A percentile compares a stretch with the other conserved stretches of the same genome.
phyloP scores from a whole-genome alignment of 2,888 invertebrate species.

The Plebejus melissa region DNA sequence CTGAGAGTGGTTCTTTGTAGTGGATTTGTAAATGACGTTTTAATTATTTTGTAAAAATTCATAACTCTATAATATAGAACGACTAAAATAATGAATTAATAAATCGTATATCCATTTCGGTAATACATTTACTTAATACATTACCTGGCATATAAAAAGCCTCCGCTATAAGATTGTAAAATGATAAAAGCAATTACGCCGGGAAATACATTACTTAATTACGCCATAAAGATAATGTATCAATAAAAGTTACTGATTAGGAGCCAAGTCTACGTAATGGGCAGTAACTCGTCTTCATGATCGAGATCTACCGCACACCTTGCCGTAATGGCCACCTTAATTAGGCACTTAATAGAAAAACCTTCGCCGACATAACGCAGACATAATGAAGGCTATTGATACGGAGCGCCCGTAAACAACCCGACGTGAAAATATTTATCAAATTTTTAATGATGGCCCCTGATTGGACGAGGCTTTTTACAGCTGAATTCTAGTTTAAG shows the following conservation, averaged over 20 bases:
- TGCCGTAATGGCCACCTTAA: conserved; percentile 47
- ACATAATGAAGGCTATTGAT: conserved; percentile 26
- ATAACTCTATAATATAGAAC: background rate
- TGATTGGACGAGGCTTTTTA: conserved; percentile 18
- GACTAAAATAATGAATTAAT: background rate
- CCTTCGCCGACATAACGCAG: conserved; percentile 32
- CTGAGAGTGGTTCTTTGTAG: background rate
- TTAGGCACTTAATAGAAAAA: conserved; percentile 56
- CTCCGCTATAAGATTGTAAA: background rate
- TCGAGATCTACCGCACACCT: conserved; percentile 35
- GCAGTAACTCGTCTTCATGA: conserved; percentile 39
- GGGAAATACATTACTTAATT: conserved; percentile 20
- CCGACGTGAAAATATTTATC: conserved; percentile 8
- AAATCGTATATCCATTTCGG: background rate
- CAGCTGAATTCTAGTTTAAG: conserved; percentile 3
- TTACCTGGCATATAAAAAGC: background rate
- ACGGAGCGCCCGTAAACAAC: conserved; percentile 5
- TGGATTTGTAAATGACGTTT: background rate
- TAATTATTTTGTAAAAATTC: background rate
- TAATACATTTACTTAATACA: background rate
- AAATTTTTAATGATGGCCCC: conserved; percentile 20
- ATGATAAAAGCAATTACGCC: conserved; percentile 8
- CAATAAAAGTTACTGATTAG: conserved; percentile 32
- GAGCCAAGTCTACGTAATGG: conserved; percentile 38
- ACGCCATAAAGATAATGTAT: conserved; percentile 27